These are phyloP conservation scores for Drosophila leontia DNA, from an alignment of 1,140 invertebrate genomes.

Conservation along the genomic window DNA sequence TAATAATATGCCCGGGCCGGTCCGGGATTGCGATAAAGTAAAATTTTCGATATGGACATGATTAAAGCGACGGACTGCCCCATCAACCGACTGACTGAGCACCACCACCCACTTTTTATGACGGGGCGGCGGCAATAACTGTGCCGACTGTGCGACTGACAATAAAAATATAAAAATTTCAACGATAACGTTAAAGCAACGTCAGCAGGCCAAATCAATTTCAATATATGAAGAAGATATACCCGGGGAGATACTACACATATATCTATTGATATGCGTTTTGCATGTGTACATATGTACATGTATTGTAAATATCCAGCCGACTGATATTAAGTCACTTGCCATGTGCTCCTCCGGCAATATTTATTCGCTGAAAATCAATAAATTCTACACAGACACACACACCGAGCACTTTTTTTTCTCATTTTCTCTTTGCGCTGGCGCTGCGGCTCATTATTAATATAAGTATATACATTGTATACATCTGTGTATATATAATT, in stretches of 20 bases:
- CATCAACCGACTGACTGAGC: conserved; percentile 13
- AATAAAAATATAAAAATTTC: conserved; percentile 82
- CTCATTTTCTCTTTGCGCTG: conserved; percentile 66
- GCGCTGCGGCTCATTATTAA: conserved; percentile 58
- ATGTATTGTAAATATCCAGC: conserved; percentile 47
- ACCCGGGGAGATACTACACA: conserved; percentile 10
- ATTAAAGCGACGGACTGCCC: conserved; percentile 55
- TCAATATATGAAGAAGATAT: conserved; percentile 54
- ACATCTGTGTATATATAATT: conserved; percentile 71
- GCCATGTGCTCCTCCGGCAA: conserved; percentile 59
- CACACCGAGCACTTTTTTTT: conserved; percentile 29
- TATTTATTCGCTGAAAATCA: conserved; percentile 69
- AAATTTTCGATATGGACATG: conserved; percentile 82
- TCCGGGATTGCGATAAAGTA: conserved; percentile 74
- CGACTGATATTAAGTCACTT: conserved; percentile 59
- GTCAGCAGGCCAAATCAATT: conserved; percentile 79
- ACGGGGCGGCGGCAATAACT: conserved; percentile 62
- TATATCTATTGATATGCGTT: conserved; percentile 32
- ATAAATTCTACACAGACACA: conserved; percentile 61
- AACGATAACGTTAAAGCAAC: conserved; percentile 63
- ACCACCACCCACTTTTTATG: conserved; percentile 20
- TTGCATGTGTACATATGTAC: conserved; percentile 37
- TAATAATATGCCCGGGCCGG: conserved; percentile 50
- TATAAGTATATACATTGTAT: conserved; percentile 38
- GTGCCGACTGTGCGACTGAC: conserved; percentile 63